A percentile compares a stretch with the other conserved stretches of the same genome.
Evolutionary conservation across 1,140 invertebrate genomes (phyloP).

Genomic region (Aculops lycopersici): DNA sequence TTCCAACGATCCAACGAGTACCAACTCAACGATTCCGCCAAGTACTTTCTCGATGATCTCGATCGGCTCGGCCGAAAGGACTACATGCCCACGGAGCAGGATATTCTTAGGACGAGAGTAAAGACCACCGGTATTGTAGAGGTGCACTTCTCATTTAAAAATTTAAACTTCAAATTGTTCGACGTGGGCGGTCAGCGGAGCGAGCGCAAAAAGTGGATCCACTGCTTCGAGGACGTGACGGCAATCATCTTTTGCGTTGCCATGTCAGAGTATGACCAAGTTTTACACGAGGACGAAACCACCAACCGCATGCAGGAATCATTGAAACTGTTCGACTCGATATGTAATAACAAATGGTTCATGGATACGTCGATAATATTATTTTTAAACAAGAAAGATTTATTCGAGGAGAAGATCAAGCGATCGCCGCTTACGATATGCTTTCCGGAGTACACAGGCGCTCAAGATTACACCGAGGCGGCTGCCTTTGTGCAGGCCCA

Average conservation of each 20-base stretch:
- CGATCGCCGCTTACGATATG: constrained; percentile 72
- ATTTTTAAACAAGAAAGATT: constrained; percentile 83
- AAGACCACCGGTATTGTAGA: constrained; percentile 31
- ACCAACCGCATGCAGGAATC: constrained; percentile 46
- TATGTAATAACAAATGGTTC: constrained; percentile 95
- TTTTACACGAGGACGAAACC: constrained; percentile 23
- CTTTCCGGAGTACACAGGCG: constrained; percentile 70
- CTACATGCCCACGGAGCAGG: constrained; percentile 28
- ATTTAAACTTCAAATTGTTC: constrained; percentile 24
- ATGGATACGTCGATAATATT: constrained; percentile 86
- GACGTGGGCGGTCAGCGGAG: constrained; percentile 31
- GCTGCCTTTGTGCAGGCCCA: constrained; percentile 94
- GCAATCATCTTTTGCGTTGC: constrained; percentile 89
- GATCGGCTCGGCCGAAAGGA: constrained; percentile 22
- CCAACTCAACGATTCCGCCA: constrained; percentile 98
- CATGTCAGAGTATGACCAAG: constrained; percentile 36
- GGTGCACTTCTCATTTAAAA: constrained; percentile 29
- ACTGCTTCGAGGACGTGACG: constrained; percentile 80
- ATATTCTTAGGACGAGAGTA: constrained; percentile 26
- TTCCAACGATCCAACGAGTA: constrained; percentile 98
- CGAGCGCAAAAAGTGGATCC: constrained; percentile 88
- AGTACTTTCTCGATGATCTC: constrained; percentile 77
- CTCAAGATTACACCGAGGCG: constrained; percentile 89
- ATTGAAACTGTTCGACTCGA: constrained; percentile 75
- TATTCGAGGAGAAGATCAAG: constrained; percentile 68